Evolutionary conservation across 2,113 vertebrate genomes (phyloP).

Genomic region (Etheostoma cragini): DNA sequence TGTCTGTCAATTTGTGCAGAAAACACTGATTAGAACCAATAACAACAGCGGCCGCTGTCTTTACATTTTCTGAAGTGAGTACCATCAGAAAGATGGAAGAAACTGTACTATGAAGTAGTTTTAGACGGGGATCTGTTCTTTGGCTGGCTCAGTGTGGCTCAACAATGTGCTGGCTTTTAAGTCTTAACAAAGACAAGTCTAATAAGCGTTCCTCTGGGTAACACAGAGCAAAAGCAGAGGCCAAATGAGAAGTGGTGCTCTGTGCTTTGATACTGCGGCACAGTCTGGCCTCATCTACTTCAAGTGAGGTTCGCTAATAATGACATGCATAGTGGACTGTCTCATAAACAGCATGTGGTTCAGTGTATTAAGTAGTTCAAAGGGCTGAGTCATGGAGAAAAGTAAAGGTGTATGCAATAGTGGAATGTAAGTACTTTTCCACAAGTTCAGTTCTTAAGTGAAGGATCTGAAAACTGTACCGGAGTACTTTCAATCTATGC

Average conservation of each 20-base stretch:
- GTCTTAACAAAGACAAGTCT: constrained; percentile 21
- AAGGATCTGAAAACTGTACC: too few species aligned
- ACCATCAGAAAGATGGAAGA: constrained; percentile 27
- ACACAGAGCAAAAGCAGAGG: constrained; percentile 51
- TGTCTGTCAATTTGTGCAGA: constrained; percentile 4
- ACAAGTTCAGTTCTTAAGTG: neutral
- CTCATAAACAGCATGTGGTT: constrained; percentile 1
- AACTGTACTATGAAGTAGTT: constrained; percentile 1
- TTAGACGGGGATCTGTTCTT: neutral
- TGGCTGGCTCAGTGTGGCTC: neutral
- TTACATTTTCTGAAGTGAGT: neutral
- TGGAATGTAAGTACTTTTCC: neutral
- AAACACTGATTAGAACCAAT: constrained; percentile 9
- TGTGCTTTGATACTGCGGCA: constrained; percentile 20
- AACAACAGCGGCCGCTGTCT: constrained; percentile 1
- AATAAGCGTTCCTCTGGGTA: constrained; percentile 36
- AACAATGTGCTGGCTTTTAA: constrained; percentile 15
- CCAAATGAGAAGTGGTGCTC: constrained; percentile 36
- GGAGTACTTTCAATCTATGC: too few species aligned
- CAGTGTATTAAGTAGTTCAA: constrained; percentile 39
- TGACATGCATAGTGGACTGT: constrained; percentile 23
- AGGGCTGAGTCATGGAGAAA: constrained; percentile 24
- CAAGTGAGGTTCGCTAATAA: constrained; percentile 26
- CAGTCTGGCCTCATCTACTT: neutral
- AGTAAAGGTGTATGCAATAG: constrained; percentile 1